Evolutionary conservation across 2,113 vertebrate genomes (phyloP).

Genomic region (Stegastes partitus): DNA sequence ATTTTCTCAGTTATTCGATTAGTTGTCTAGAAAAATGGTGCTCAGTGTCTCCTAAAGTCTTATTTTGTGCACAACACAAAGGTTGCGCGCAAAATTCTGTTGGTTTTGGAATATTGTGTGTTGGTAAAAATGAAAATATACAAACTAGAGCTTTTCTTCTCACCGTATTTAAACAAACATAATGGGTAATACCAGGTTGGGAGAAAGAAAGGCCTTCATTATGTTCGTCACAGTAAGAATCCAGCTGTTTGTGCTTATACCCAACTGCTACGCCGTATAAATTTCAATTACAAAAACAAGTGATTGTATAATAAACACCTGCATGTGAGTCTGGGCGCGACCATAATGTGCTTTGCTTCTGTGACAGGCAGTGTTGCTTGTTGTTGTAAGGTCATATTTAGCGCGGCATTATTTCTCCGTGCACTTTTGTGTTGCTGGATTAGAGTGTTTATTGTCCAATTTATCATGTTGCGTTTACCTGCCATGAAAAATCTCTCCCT

Average conservation of each 20-base stretch:
- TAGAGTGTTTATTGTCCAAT: constrained; percentile 84
- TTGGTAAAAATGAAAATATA: not conserved
- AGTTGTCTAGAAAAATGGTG: too few relatives aligned
- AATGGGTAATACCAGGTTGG: not conserved
- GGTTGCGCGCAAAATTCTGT: too few relatives aligned
- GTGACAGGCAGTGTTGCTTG: constrained; percentile 37
- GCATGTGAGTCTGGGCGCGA: constrained; percentile 33
- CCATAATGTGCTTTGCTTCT: constrained; percentile 23
- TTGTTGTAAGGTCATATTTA: constrained; percentile 64
- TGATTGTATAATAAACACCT: constrained; percentile 58
- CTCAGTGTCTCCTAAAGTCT: too few relatives aligned
- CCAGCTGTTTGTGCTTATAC: constrained; percentile 2
- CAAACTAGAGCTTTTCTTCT: not conserved
- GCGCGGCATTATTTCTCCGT: constrained; percentile 59
- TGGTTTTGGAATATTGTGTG: not conserved
- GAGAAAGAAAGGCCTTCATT: constrained; percentile 4
- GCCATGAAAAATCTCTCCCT: constrained; percentile 72
- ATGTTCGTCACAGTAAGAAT: constrained; percentile 29
- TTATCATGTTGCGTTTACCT: constrained; percentile 80
- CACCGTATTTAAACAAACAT: not conserved
- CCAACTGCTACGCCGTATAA: constrained; percentile 8
- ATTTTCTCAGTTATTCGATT: too few relatives aligned
- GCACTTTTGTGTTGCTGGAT: constrained; percentile 77
- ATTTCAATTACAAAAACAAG: constrained; percentile 54
- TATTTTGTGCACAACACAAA: too few relatives aligned